Conservation (phyloP, 2,113 vertebrate species). For the Sinocyclocheilus anshuiensis region DNA sequence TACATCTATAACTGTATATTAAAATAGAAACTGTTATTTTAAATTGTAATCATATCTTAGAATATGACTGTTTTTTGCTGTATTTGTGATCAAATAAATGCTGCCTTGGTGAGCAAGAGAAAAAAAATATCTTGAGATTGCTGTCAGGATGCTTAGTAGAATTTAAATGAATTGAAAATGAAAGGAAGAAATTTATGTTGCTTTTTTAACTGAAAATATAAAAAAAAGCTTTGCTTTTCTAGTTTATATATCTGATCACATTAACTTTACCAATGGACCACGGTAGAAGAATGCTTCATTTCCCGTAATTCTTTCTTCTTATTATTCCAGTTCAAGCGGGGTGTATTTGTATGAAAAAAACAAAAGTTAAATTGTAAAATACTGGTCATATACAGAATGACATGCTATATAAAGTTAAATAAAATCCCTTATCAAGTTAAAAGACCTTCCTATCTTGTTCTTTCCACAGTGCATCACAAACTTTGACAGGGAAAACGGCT, state of each 20-base stretch:
- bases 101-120: too few species aligned
- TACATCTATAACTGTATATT: too few species aligned
- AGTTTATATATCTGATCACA: neutral
- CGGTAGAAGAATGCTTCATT: neutral
- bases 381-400: neutral
- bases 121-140: neutral
- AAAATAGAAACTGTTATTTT: too few species aligned
- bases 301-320: neutral
- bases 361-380: too few species aligned
- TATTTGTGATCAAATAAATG: too few species aligned
- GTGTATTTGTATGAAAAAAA: neutral
- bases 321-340: neutral
- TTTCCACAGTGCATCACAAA: constrained; percentile 87
- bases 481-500: constrained; percentile 84
- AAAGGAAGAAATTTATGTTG: neutral
- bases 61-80: neutral
- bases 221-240: neutral
- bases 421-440: neutral
- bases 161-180: neutral
- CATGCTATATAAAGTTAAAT: neutral
- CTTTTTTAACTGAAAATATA: neutral
- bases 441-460: neutral
- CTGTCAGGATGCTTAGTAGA: neutral
- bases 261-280: neutral
- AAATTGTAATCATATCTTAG: too few species aligned